Conservation (phyloP, 2,888 invertebrate genomes). For the Carabus problematicus region DNA sequence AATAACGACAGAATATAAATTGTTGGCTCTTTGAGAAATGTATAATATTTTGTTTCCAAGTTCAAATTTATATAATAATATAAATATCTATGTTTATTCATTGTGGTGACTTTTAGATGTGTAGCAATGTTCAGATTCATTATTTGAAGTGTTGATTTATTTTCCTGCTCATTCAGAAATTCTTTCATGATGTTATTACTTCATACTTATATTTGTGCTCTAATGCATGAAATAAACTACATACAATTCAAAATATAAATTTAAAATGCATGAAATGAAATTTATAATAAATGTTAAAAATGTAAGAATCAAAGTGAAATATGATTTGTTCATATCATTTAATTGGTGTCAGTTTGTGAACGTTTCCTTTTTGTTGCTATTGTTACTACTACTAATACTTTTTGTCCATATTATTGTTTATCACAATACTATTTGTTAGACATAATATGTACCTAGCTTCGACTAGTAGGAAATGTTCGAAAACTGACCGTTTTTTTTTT, state of each 20-base stretch:
- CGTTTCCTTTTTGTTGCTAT: too few species aligned
- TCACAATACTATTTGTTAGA: too few species aligned
- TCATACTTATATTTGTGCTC: constrained; percentile 28
- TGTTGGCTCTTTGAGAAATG: constrained; percentile 34
- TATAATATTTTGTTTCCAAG: constrained; percentile 15
- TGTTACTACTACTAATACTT: too few species aligned
- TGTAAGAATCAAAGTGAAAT: background rate
- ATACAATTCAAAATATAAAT: constrained; percentile 37
- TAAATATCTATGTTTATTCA: constrained; percentile 16
- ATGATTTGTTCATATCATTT: too few species aligned
- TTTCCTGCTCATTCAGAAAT: too few species aligned
- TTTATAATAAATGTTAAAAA: constrained; percentile 38
- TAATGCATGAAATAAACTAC: constrained; percentile 22
- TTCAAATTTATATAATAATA: constrained; percentile 20
- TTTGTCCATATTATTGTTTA: too few species aligned
- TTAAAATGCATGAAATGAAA: constrained; percentile 38
- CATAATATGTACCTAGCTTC: background rate
- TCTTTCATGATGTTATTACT: too few species aligned
- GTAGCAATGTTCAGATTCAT: too few species aligned
- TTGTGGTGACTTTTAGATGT: constrained; percentile 6
- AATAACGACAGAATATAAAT: constrained; percentile 31
- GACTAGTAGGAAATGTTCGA: constrained; percentile 16
- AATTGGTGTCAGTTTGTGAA: too few species aligned
- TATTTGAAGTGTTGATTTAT: too few species aligned
- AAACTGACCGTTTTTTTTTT: constrained; percentile 4